Percentiles rank a stretch among this genome's conserved stretches.
Evolutionary conservation across 2,888 invertebrate species (phyloP).

Genomic region (Heliconius aoede): DNA sequence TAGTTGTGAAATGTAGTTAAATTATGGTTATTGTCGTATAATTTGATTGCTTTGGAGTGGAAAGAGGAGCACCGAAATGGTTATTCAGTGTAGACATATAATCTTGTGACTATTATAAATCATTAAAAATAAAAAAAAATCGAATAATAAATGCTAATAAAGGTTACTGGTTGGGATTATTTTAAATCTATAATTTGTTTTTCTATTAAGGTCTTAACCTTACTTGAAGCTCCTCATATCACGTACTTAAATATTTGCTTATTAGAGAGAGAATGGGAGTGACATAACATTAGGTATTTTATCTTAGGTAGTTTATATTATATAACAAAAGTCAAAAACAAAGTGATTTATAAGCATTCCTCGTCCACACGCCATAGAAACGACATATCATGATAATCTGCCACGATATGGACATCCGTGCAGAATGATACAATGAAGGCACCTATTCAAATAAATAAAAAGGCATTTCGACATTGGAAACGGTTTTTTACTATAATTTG

Average conservation of each 20-base stretch:
- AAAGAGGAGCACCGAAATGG: not conserved
- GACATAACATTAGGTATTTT: too few species aligned
- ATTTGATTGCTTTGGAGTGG: not conserved
- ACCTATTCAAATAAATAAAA: slow-evolving; percentile 7
- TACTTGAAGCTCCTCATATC: too few species aligned
- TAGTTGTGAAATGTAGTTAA: not conserved
- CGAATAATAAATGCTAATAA: too few species aligned
- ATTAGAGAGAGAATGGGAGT: too few species aligned
- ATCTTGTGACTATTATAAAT: too few species aligned
- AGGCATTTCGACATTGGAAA: slow-evolving; percentile 17
- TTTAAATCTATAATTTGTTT: too few species aligned
- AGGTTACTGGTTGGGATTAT: too few species aligned
- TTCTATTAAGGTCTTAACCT: too few species aligned
- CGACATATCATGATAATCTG: not conserved
- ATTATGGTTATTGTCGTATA: slow-evolving; percentile 6
- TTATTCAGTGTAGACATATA: not conserved
- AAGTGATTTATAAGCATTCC: not conserved
- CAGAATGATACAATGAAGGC: not conserved
- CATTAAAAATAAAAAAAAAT: too few species aligned
- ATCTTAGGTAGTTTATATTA: not conserved
- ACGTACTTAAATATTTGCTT: too few species aligned
- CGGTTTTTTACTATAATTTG: slow-evolving; percentile 16
- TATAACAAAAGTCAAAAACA: not conserved
- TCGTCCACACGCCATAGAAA: not conserved
- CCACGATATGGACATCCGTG: slow-evolving; percentile 2